phyloP scores from a whole-genome alignment of 1,140 invertebrate species.

The Drosophila azteca region DNA sequence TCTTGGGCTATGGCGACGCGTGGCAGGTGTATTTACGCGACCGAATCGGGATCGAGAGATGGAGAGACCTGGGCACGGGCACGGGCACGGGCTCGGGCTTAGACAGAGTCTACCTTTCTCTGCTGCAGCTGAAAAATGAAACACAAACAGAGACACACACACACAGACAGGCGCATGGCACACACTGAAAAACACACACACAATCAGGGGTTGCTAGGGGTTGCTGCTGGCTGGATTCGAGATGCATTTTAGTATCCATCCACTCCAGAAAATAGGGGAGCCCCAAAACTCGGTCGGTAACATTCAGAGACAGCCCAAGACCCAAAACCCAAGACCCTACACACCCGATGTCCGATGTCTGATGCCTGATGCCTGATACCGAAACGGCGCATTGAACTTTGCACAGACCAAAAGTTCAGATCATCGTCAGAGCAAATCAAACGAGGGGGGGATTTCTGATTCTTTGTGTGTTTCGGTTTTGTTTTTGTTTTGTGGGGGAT shows the following conservation, averaged over 20 bases:
- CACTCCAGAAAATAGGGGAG: constrained; percentile 47
- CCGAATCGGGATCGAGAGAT: constrained; percentile 35
- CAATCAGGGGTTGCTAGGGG: constrained; percentile 59
- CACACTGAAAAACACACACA: constrained; percentile 33
- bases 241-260: constrained; percentile 28
- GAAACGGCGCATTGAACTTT: constrained; percentile 69
- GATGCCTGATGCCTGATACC: not conserved
- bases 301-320: constrained; percentile 1
- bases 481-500: not conserved
- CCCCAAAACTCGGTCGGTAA: constrained; percentile 32
- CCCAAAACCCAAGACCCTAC: too few relatives aligned
- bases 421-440: constrained; percentile 57
- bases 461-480: constrained; percentile 8
- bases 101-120: constrained; percentile 46
- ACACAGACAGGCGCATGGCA: not conserved
- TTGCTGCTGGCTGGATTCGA: constrained; percentile 31
- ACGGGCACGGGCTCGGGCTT: constrained; percentile 57
- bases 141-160: constrained; percentile 38
- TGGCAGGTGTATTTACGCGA: constrained; percentile 80
- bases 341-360: not conserved
- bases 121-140: constrained; percentile 73
- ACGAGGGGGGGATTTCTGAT: constrained; percentile 45
- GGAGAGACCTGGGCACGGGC: constrained; percentile 28
- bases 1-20: constrained; percentile 57
- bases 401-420: constrained; percentile 67